Conservation (phyloP, 2,888 invertebrate genomes). For the Noctua janthe region DNA sequence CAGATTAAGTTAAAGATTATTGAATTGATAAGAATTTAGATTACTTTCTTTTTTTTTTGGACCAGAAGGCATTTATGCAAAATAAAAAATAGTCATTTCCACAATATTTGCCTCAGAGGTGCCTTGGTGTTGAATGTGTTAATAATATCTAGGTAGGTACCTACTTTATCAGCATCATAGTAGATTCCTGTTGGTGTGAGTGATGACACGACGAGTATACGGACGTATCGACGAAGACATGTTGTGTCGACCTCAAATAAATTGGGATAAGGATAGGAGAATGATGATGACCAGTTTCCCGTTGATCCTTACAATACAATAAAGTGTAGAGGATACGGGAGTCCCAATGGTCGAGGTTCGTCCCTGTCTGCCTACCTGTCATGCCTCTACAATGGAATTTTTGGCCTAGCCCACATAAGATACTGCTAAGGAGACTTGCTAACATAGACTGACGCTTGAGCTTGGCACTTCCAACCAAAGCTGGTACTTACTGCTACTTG, state of each 20-base stretch:
- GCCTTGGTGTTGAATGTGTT: no score
- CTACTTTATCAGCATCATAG: not conserved
- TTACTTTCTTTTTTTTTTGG: no score
- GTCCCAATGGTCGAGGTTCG: not conserved
- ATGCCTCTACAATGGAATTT: not conserved
- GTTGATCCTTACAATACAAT: not conserved
- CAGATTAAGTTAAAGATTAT: no score
- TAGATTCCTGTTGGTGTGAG: not conserved
- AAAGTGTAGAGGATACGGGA: not conserved
- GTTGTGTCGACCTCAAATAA: not conserved
- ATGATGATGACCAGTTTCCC: not conserved
- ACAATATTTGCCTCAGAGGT: no score
- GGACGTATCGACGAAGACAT: not conserved
- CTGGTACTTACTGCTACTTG: not conserved
- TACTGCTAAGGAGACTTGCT: not conserved
- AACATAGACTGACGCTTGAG: not conserved
- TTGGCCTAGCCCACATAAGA: not conserved
- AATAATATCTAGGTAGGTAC: no score
- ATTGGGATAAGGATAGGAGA: not conserved
- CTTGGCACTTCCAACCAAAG: not conserved
- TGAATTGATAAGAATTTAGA: no score
- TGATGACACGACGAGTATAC: not conserved
- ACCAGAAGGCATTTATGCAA: no score
- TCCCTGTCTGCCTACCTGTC: not conserved
- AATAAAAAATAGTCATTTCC: no score